Percentiles rank a stretch among this genome's conserved stretches.
These are phyloP conservation scores for Chitala chitala DNA, from an alignment of 2,113 vertebrate species.

Conservation along the genomic window DNA sequence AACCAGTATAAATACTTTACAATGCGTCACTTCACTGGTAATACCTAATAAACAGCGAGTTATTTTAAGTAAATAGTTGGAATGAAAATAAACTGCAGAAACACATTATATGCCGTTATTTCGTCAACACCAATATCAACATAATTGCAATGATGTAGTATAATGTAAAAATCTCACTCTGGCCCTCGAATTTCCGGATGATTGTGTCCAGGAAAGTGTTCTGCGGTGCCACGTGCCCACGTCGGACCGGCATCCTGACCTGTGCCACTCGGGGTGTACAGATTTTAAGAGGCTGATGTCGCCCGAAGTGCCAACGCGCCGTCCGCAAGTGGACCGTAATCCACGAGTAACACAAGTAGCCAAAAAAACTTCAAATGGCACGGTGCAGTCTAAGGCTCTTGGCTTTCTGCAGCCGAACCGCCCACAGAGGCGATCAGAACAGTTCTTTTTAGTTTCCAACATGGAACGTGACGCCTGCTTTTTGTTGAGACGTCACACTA, in stretches of 20 bases:
- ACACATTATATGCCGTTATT: neutral
- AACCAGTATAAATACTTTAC: too few species aligned
- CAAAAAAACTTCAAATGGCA: constrained; percentile 15
- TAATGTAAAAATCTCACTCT: constrained; percentile 64
- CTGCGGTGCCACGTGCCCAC: constrained; percentile 82
- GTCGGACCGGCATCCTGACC: constrained; percentile 75
- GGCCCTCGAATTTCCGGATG: constrained; percentile 85
- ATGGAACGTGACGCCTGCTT: neutral
- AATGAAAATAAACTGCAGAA: neutral
- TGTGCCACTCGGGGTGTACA: neutral
- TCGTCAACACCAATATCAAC: too few species aligned
- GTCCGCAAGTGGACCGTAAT: neutral
- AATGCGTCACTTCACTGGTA: too few species aligned
- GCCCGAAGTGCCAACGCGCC: neutral
- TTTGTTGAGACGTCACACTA: constrained; percentile 1
- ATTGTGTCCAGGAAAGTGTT: constrained; percentile 89
- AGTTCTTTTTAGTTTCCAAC: constrained; percentile 9
- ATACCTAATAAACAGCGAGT: too few species aligned
- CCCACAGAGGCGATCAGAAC: neutral
- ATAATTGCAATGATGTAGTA: neutral
- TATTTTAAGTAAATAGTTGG: too few species aligned
- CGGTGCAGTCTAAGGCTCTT: neutral
- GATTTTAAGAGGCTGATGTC: constrained; percentile 8
- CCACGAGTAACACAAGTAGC: neutral
- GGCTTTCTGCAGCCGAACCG: neutral